Conservation (phyloP, 2,797 vertebrate species). For the Florisuga fusca region DNA sequence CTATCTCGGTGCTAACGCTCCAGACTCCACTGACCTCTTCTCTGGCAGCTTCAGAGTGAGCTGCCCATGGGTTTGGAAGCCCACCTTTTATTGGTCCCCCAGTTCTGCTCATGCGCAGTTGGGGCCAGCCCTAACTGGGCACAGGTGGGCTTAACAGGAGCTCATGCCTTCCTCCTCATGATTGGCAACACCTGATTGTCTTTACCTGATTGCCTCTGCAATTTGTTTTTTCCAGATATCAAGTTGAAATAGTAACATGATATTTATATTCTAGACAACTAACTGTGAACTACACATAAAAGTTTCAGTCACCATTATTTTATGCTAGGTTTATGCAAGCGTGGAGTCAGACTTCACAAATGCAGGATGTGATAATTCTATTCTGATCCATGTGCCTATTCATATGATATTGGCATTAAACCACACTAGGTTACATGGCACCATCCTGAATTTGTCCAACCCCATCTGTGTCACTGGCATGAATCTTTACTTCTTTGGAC, state of each 20-base stretch:
- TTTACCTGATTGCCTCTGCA: too few relatives aligned
- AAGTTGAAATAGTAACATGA: neutral
- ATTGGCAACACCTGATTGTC: too few relatives aligned
- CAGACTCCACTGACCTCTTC: too few relatives aligned
- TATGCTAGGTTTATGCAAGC: neutral
- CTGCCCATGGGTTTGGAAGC: too few relatives aligned
- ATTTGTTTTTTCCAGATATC: neutral
- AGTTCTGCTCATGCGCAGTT: too few relatives aligned
- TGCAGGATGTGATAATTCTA: conserved; percentile 25
- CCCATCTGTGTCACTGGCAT: neutral
- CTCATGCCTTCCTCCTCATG: too few relatives aligned
- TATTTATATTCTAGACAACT: neutral
- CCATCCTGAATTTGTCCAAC: neutral
- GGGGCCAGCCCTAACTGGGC: too few relatives aligned
- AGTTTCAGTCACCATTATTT: neutral
- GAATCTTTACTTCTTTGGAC: neutral
- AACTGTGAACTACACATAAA: neutral
- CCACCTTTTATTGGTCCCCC: too few relatives aligned
- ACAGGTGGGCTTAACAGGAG: too few relatives aligned
- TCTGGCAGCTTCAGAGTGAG: too few relatives aligned
- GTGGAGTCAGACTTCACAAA: conserved; percentile 26
- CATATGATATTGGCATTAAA: conserved; percentile 22
- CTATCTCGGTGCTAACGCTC: too few relatives aligned
- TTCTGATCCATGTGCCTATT: neutral
- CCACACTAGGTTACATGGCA: neutral